Evolutionary conservation across 1,140 invertebrate genomes (phyloP).

Genomic region (Ostrea denselamellosa): DNA sequence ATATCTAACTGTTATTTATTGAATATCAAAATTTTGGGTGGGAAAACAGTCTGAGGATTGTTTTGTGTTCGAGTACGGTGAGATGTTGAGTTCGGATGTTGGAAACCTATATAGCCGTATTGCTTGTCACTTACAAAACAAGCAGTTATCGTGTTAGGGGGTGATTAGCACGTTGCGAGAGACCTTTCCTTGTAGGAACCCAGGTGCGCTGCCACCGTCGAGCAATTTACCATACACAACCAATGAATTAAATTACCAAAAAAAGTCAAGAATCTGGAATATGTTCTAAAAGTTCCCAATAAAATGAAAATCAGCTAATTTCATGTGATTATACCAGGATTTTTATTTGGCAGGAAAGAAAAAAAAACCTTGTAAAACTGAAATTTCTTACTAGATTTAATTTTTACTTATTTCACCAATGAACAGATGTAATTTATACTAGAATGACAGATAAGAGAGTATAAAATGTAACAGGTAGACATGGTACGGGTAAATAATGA

Average conservation of each 20-base stretch:
- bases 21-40: not conserved
- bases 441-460: too few relatives aligned
- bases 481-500: too few relatives aligned
- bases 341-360: too few relatives aligned
- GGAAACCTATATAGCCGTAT: not conserved
- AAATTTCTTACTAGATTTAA: too few relatives aligned
- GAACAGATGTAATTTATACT: too few relatives aligned
- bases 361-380: too few relatives aligned
- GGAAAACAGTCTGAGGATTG: not conserved
- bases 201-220: not conserved
- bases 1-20: not conserved
- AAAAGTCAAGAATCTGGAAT: not conserved
- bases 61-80: not conserved
- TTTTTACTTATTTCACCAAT: too few relatives aligned
- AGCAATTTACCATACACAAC: constrained; percentile 9
- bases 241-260: constrained; percentile 22
- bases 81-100: not conserved
- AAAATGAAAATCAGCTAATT: not conserved
- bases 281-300: not conserved
- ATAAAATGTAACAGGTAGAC: too few relatives aligned
- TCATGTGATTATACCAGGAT: not conserved
- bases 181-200: not conserved
- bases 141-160: constrained; percentile 16
- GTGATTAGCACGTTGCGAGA: constrained; percentile 19
- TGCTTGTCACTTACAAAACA: not conserved